Evolutionary conservation across 2,888 invertebrate species (phyloP).

Genomic region (Xestia ashworthii): DNA sequence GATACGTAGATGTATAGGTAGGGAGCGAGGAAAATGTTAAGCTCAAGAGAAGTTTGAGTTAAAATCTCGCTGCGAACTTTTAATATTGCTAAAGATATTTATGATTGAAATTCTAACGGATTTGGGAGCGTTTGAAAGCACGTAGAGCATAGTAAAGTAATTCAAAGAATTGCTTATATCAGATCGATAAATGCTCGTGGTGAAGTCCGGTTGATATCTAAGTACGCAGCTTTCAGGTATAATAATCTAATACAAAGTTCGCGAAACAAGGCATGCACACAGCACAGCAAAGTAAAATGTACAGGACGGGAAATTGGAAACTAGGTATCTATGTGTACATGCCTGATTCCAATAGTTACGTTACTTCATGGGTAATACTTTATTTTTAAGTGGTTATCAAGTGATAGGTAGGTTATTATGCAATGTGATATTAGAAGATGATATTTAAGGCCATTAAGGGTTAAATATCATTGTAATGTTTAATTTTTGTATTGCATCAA

Average conservation of each 20-base stretch:
- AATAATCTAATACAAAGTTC: background rate
- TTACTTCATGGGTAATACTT: background rate
- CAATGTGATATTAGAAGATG: no score
- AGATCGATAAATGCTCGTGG: background rate
- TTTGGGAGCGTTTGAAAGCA: background rate
- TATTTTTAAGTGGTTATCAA: no score
- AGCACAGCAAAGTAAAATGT: background rate
- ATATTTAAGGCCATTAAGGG: no score
- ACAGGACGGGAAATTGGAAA: background rate
- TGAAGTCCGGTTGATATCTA: background rate
- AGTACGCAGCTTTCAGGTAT: background rate
- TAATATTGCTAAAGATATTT: conserved; percentile 21
- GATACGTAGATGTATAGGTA: conserved; percentile 52
- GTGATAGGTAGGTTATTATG: no score
- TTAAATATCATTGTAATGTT: no score
- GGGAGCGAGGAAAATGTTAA: conserved; percentile 43
- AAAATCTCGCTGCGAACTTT: conserved; percentile 10
- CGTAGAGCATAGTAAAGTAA: background rate
- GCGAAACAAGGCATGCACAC: background rate
- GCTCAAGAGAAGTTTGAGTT: conserved; percentile 36
- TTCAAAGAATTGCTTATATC: background rate
- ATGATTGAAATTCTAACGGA: background rate
- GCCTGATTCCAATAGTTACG: background rate
- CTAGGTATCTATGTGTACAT: no score
- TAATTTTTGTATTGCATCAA: no score